Base-by-base conservation (phyloP, 2,888 invertebrate species). In the Baronia brevicornis region DNA sequence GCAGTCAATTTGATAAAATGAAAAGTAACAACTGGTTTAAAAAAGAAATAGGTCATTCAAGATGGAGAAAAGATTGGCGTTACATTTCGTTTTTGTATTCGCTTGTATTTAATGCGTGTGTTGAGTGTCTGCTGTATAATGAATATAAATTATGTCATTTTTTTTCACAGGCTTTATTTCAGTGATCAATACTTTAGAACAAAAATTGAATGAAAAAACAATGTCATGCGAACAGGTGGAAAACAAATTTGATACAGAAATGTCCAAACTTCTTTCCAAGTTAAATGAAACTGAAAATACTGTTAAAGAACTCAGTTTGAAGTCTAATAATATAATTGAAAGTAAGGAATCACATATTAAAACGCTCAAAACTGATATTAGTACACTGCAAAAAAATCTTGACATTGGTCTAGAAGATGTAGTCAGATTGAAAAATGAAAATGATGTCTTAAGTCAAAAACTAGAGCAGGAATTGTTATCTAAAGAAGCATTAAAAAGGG, bases 221-320 rank as follows among this genome's bases (percentile, higher is more conserved):
- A 48, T 52, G 35, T 54, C 47, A 27, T 54, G 54, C 44, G 36
- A 44, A 13, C 30, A 54, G 13, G 46, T 64, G 7, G 53, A 60
- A 46, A 54, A 49, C 11, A 51, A 42, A 11, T 54, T 48, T 42
- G 54, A 59, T 11, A 36, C 32, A 2, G 54, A 65, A 44, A 58
- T 54, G 6, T 44, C 55, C 9, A 54, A 51, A 36, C 28, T 68
- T 12, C 48, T 60, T 26, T 36, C 30, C 1, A 62, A 58, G 48
- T 44, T 68, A 1, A 54, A 48, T 17, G 58, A 60, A 33, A 52
- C 54, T 18, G 60, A 64, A 28, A 54, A 55, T 33, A 35, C 39
- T 6, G 40, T 61, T 3, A 53, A 51, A 43, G 54, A 65, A 26
- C 30, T 54, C 12, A 43, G 35, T 35, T 28, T 33, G n/a, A 47